These are phyloP conservation scores for Lycopodina hypogea DNA, from an alignment of 37 sponge, comb jelly and placozoan species.

Conservation along the genomic window DNA sequence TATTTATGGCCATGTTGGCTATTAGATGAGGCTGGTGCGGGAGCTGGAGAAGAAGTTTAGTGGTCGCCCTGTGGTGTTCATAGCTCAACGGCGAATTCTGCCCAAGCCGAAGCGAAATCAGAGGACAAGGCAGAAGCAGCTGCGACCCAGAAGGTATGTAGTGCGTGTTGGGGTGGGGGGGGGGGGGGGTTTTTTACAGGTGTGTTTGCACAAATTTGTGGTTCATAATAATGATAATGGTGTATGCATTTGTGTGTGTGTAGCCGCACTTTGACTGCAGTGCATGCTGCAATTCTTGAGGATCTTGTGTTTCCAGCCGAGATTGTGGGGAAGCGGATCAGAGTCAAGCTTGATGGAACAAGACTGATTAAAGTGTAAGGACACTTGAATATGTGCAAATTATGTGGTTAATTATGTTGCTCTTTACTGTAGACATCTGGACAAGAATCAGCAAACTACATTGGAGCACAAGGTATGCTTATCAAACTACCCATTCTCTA, in stretches of 20 bases:
- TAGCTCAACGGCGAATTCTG: slow-evolving; percentile 88
- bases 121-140: slow-evolving; percentile 86
- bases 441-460: slow-evolving; percentile 82
- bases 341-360: slow-evolving; percentile 89
- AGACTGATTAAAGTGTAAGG: slow-evolving; percentile 84
- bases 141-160: slow-evolving; percentile 80
- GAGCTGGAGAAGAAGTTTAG: slow-evolving; percentile 98
- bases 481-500: no score
- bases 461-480: slow-evolving; percentile 84
- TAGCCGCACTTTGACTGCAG: slow-evolving; percentile 95
- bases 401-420: background rate
- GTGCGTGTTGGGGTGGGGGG: background rate
- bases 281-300: slow-evolving; percentile 91
- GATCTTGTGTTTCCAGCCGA: slow-evolving; percentile 97
- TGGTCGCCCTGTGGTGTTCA: slow-evolving; percentile 90
- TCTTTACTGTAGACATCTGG: slow-evolving; percentile 68
- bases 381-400: background rate
- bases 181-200: background rate
- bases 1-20: no score
- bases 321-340: slow-evolving; percentile 90
- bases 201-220: no score
- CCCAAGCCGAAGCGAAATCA: slow-evolving; percentile 87
- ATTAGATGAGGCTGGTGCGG: slow-evolving; percentile 70
- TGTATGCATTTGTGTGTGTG: background rate
- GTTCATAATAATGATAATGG: background rate